Percentiles rank a stretch among this genome's conserved stretches.
Evolutionary conservation across 1,140 invertebrate species (phyloP).

Genomic region (Druon quercuslanigerum): DNA sequence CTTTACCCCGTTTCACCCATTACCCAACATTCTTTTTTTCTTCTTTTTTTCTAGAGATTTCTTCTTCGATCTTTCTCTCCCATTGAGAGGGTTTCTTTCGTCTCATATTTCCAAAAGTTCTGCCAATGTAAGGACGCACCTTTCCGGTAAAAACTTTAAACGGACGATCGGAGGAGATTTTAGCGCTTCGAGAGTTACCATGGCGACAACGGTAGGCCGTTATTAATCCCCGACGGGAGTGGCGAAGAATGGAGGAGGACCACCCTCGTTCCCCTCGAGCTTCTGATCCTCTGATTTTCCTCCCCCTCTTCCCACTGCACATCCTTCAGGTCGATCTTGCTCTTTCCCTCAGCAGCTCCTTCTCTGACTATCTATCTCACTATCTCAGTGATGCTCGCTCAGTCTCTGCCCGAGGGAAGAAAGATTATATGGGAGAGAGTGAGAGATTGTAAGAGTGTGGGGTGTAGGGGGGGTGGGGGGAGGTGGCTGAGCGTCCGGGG

Average conservation of each 20-base stretch:
- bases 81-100: neutral
- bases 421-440: slow-evolving; percentile 35
- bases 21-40: too few relatives aligned
- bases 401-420: slow-evolving; percentile 42
- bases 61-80: neutral
- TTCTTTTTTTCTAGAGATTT: too few relatives aligned
- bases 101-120: neutral
- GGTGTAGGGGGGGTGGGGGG: neutral
- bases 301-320: slow-evolving; percentile 5
- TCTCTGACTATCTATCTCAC: slow-evolving; percentile 25
- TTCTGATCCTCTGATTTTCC: slow-evolving; percentile 47
- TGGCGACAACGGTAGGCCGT: slow-evolving; percentile 62
- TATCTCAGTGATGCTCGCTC: slow-evolving; percentile 1
- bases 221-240: slow-evolving; percentile 63
- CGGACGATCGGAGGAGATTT: slow-evolving; percentile 55
- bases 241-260: slow-evolving; percentile 54
- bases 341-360: slow-evolving; percentile 13
- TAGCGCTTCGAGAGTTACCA: slow-evolving; percentile 59
- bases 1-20: too few relatives aligned
- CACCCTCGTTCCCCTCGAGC: slow-evolving; percentile 45
- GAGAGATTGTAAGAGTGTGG: too few relatives aligned
- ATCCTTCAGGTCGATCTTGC: slow-evolving; percentile 9
- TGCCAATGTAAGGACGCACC: slow-evolving; percentile 35
- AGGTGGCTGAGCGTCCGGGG: slow-evolving; percentile 54
- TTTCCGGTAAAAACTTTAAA: slow-evolving; percentile 53